Percentiles rank a stretch among this genome's conserved stretches.
Evolutionary conservation across 2,888 invertebrate genomes (phyloP).

Genomic region (Keiferia lycopersicella): DNA sequence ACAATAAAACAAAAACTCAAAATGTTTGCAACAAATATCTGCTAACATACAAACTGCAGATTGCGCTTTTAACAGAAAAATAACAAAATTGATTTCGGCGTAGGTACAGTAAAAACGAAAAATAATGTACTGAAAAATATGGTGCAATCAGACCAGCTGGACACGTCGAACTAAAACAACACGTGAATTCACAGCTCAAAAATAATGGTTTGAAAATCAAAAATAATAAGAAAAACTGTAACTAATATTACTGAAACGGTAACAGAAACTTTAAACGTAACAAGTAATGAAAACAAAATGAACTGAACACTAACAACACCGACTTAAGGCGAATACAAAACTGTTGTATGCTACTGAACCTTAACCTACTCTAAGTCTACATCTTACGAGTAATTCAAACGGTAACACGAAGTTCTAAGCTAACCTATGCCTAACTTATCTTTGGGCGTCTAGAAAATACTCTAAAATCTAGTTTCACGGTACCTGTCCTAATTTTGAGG

Average conservation of each 20-base stretch:
- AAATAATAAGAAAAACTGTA: background rate
- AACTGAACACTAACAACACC: conserved; percentile 55
- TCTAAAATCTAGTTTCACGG: conserved; percentile 40
- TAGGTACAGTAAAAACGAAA: conserved; percentile 32
- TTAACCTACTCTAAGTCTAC: conserved; percentile 33
- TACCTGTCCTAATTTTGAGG: conserved; percentile 43
- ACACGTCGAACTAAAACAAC: background rate
- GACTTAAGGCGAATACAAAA: conserved; percentile 65
- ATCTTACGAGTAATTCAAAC: conserved; percentile 11
- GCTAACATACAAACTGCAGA: conserved; percentile 22
- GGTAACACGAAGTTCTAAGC: conserved; percentile 34
- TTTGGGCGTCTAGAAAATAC: conserved; percentile 55
- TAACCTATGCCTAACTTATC: conserved; percentile 56
- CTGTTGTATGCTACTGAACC: conserved; percentile 13
- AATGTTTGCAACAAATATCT: conserved; percentile 8
- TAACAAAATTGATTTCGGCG: conserved; percentile 15
- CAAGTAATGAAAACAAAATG: conserved; percentile 49
- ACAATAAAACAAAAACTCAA: conserved; percentile 28
- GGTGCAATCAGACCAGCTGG: background rate
- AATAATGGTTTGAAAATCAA: conserved; percentile 29
- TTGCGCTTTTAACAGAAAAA: conserved; percentile 13
- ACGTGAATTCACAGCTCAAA: background rate
- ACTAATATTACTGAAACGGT: background rate
- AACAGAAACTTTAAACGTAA: conserved; percentile 41
- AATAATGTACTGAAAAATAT: background rate